Percentiles rank a stretch among this genome's conserved stretches.
phyloP scores from a whole-genome alignment of 2,888 invertebrate genomes.

The Prosopocoilus inquinatus region DNA sequence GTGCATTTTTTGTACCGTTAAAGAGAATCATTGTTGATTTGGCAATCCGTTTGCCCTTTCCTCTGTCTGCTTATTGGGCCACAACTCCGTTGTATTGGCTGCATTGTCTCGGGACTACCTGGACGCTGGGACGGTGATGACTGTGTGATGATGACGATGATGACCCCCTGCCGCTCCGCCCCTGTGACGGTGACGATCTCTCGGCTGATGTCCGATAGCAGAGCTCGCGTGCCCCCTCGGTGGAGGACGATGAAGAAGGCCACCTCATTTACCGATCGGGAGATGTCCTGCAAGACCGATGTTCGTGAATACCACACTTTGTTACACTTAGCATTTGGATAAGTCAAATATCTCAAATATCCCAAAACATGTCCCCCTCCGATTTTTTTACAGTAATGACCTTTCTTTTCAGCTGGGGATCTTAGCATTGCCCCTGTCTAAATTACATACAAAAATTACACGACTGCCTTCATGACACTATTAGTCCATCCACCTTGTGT shows the following conservation, averaged over 20 bases:
- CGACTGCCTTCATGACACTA: slow-evolving; percentile 1
- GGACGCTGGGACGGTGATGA: slow-evolving; percentile 44
- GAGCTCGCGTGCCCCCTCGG: slow-evolving; percentile 86
- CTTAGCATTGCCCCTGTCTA: slow-evolving; percentile 25
- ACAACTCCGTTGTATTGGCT: slow-evolving; percentile 54
- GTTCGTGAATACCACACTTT: slow-evolving; percentile 79
- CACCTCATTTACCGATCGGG: slow-evolving; percentile 99
- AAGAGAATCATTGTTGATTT: slow-evolving; percentile 56
- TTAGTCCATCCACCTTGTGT: too few relatives aligned
- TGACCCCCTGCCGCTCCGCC: slow-evolving; percentile 32
- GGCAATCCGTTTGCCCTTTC: slow-evolving; percentile 66
- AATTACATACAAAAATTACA: slow-evolving; percentile 22
- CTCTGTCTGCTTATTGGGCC: slow-evolving; percentile 66
- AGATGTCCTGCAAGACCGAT: slow-evolving; percentile 98
- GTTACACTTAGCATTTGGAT: slow-evolving; percentile 46
- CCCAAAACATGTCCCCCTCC: slow-evolving; percentile 35
- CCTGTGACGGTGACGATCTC: slow-evolving; percentile 35
- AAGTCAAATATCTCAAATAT: slow-evolving; percentile 39
- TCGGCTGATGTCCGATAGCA: slow-evolving; percentile 50
- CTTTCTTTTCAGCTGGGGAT: slow-evolving; percentile 38
- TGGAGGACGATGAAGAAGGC: slow-evolving; percentile 99
- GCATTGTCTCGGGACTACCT: slow-evolving; percentile 55
- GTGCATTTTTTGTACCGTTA: slow-evolving; percentile 45
- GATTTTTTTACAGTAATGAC: slow-evolving; percentile 33
- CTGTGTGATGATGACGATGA: slow-evolving; percentile 55